A percentile compares a stretch with the other conserved stretches of the same genome.
Evolutionary conservation across 2,888 invertebrate genomes (phyloP).

Genomic region (Dioctria linearis): DNA sequence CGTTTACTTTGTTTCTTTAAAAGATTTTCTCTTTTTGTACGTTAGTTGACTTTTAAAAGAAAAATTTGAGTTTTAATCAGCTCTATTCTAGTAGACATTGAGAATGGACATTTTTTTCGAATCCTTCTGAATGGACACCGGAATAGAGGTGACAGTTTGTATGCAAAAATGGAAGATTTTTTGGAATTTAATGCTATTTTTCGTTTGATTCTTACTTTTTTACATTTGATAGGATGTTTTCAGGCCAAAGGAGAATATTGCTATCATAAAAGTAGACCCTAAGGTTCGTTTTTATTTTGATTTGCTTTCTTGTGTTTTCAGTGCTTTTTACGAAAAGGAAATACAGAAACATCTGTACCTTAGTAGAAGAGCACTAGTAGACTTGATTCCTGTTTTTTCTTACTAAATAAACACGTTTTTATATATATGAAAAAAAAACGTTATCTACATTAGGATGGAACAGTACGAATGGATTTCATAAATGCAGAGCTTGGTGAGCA

Average conservation of each 20-base stretch:
- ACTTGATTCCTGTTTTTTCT: background rate
- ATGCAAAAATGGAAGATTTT: conserved; percentile 7
- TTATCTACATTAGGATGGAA: conserved; percentile 60
- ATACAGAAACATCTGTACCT: background rate
- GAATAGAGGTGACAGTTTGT: conserved; percentile 47
- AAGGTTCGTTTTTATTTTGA: conserved; percentile 61
- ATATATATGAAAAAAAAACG: background rate
- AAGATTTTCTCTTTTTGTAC: conserved; percentile 1
- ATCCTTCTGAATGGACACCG: conserved; percentile 16
- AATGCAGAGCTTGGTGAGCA: conserved; percentile 53
- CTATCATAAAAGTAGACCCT: conserved; percentile 75
- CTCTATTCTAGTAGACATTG: too few relatives aligned
- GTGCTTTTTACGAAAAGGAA: conserved; percentile 18
- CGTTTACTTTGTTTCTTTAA: background rate
- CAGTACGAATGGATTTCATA: conserved; percentile 59
- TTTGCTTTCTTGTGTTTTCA: conserved; percentile 20
- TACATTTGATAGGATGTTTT: conserved; percentile 68
- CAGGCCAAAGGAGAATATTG: conserved; percentile 72
- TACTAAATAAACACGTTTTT: too few relatives aligned
- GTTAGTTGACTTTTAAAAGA: background rate
- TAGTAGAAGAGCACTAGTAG: conserved; percentile 3
- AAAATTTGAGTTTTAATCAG: too few relatives aligned
- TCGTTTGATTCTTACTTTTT: conserved; percentile 60
- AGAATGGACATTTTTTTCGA: conserved; percentile 48
- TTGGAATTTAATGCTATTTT: background rate